Conservation (phyloP, 1,140 invertebrate genomes). For the Onthophagus taurus region DNA sequence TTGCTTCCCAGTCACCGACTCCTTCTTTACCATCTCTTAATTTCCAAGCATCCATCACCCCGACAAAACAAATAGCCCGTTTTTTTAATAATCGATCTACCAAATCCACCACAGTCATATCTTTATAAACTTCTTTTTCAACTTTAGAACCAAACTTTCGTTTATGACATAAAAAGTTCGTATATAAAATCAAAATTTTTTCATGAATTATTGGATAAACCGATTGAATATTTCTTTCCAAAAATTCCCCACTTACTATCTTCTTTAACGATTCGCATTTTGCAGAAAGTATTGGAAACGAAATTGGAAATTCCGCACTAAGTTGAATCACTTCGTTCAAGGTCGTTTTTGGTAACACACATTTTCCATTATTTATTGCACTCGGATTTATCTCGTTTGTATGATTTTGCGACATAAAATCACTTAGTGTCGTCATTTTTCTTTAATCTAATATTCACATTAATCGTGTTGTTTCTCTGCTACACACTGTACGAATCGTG, state of each 20-base stretch:
- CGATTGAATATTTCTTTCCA: constrained; percentile 41
- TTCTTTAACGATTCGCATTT: constrained; percentile 33
- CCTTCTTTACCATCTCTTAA: constrained; percentile 42
- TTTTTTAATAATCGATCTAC: constrained; percentile 48
- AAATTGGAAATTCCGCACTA: constrained; percentile 37
- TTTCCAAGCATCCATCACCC: constrained; percentile 40
- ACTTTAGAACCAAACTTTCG: constrained; percentile 41
- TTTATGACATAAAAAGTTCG: constrained; percentile 40
- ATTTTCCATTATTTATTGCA: no score
- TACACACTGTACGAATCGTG: no score
- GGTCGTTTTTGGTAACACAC: no score
- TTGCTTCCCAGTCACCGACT: constrained; percentile 37
- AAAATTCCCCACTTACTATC: constrained; percentile 26
- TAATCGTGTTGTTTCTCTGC: no score
- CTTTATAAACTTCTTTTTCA: constrained; percentile 45
- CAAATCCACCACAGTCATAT: constrained; percentile 45
- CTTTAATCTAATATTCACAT: no score
- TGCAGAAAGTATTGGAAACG: constrained; percentile 39
- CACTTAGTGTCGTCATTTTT: no score
- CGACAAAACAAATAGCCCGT: constrained; percentile 45
- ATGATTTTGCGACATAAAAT: no score
- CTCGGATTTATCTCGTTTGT: no score
- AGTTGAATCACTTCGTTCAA: constrained; percentile 34
- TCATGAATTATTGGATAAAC: constrained; percentile 43
- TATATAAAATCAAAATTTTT: constrained; percentile 36